A percentile compares a stretch with the other conserved stretches of the same genome.
These are phyloP conservation scores for Dynastes tityus DNA, from an alignment of 2,888 invertebrate species.

Conservation along the genomic window DNA sequence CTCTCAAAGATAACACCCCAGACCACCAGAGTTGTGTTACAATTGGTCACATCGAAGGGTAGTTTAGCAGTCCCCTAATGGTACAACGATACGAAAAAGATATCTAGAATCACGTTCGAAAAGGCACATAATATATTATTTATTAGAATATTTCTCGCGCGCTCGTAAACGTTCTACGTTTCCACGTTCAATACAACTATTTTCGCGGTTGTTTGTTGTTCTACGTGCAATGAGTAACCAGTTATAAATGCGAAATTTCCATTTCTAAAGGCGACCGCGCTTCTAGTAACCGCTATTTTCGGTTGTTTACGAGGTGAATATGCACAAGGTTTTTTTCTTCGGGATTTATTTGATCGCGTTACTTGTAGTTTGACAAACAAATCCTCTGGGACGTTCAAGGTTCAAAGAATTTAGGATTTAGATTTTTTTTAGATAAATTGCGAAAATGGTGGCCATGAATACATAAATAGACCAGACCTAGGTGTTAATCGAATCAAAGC, in stretches of 20 bases:
- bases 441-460: too few species aligned
- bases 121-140: constrained; percentile 24
- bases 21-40: too few species aligned
- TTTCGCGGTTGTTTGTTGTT: constrained; percentile 33
- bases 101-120: not conserved
- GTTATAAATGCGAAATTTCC: constrained; percentile 28
- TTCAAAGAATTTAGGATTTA: too few species aligned
- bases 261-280: constrained; percentile 3
- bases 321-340: not conserved
- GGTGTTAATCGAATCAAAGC: too few species aligned
- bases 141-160: constrained; percentile 35
- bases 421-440: too few species aligned
- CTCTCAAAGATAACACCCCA: too few species aligned
- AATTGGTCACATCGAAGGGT: too few species aligned
- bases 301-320: constrained; percentile 17
- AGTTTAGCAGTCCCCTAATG: too few species aligned
- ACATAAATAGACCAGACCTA: too few species aligned
- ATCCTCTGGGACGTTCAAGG: too few species aligned
- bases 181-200: constrained; percentile 29
- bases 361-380: too few species aligned
- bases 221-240: constrained; percentile 36
- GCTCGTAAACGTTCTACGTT: constrained; percentile 25
- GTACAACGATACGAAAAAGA: not conserved
- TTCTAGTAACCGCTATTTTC: constrained; percentile 14
- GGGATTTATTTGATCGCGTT: too few species aligned